phyloP scores from a whole-genome alignment of 1,140 invertebrate genomes.

The Scaptodrosophila lebanonensis region DNA sequence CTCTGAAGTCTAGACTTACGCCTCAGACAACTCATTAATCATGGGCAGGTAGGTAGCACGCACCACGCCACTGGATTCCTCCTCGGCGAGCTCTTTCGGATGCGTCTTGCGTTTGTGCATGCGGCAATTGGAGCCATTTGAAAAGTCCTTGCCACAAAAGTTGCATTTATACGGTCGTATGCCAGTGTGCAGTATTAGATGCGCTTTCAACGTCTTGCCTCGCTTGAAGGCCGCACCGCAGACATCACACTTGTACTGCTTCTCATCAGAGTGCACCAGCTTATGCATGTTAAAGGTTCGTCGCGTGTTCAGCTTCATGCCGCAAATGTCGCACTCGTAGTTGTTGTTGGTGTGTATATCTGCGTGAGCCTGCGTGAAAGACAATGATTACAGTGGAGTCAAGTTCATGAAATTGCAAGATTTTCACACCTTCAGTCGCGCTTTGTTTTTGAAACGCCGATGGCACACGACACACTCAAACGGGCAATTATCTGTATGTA shows the following conservation, averaged over 20 bases:
- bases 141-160: conserved; percentile 78
- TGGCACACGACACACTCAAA: conserved; percentile 77
- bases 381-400: neutral
- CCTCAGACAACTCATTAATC: conserved; percentile 61
- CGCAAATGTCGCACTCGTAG: conserved; percentile 77
- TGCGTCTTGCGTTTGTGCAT: conserved; percentile 78
- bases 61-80: conserved; percentile 61
- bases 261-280: conserved; percentile 77
- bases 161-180: conserved; percentile 78
- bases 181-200: conserved; percentile 78
- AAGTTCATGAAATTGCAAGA: neutral
- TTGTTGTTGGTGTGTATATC: conserved; percentile 77
- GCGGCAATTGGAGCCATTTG: conserved; percentile 78
- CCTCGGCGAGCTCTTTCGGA: conserved; percentile 76
- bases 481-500: conserved; percentile 78
- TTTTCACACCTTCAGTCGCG: conserved; percentile 53
- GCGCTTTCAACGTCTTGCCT: conserved; percentile 76
- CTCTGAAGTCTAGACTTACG: conserved; percentile 49
- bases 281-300: conserved; percentile 78
- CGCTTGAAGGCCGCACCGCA: conserved; percentile 73
- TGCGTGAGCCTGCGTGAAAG: conserved; percentile 40
- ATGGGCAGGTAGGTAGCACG: conserved; percentile 53
- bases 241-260: conserved; percentile 76
- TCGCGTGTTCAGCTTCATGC: conserved; percentile 77
- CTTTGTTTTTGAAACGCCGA: conserved; percentile 75